Conservation (phyloP, 2,113 vertebrate species). For the Stegostoma tigrinum region DNA sequence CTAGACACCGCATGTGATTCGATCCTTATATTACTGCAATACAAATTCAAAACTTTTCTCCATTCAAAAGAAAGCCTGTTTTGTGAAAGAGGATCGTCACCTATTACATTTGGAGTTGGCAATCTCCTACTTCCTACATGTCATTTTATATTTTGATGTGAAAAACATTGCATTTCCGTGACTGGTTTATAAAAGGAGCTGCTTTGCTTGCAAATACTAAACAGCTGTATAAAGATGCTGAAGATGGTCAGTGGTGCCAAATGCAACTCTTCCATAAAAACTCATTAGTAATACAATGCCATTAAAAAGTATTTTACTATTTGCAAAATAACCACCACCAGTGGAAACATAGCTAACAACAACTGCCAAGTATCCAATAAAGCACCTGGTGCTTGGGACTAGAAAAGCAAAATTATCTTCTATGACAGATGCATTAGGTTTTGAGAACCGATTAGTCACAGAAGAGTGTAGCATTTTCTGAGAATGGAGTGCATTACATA, state of each 20-base stretch:
- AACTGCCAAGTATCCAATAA: neutral
- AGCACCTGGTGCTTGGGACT: neutral
- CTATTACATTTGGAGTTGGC: neutral
- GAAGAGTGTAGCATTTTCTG: neutral
- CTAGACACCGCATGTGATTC: neutral
- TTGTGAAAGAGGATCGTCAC: neutral
- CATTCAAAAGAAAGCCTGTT: neutral
- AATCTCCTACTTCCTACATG: neutral
- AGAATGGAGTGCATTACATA: neutral
- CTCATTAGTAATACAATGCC: neutral
- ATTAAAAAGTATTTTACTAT: neutral
- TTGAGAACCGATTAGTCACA: neutral
- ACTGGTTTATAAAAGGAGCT: neutral
- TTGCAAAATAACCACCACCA: neutral
- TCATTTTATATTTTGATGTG: neutral
- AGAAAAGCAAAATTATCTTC: neutral
- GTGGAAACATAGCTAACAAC: neutral
- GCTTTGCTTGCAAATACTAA: neutral
- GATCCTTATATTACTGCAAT: neutral
- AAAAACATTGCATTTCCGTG: neutral
- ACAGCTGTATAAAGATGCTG: neutral
- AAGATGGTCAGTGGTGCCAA: neutral
- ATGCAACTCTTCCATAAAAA: neutral
- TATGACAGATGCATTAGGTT: neutral
- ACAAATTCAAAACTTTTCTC: neutral